Base-by-base conservation (phyloP, 2,888 invertebrate species). In the Sarcophaga variegata region DNA sequence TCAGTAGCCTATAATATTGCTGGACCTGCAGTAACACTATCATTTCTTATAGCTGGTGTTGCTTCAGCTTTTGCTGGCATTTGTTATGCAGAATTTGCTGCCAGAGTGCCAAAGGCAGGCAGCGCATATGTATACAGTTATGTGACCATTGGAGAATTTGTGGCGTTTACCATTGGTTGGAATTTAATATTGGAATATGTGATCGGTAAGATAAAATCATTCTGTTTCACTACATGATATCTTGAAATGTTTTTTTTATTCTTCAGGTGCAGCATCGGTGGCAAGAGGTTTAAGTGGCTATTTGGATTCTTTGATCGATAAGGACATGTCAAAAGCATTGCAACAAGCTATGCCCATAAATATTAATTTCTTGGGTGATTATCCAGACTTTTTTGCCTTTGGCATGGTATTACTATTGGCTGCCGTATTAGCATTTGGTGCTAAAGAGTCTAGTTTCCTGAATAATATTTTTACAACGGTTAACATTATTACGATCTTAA, bases 401-500 rank as follows among this genome's bases (percentile, higher is more conserved):
- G 93, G 93, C 10, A 94, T 96, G 89, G 95, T 97, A 0, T 89
- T 96, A 72, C 88, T 96, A 8, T 91, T 96, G 70, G 94, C 95
- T 93, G 95, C 94, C 4, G 90, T 97, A 1, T 94, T 97, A 66
- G 95, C 96, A 1, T 93, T 96, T 81, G 97, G 97, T 1, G 97
- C 97, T 45, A 96, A 95, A 90, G 97, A 97, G 93, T 97, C 97
- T 0, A 97, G 98, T 4, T 95, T 96, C 76, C 94, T 99, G 86
- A 99, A 99, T 94, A 99, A 98, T 92, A 94, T 98, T 67, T 99
- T 99, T 92, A 99, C 99, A 0, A 94, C 95, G 0, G 94, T 99
- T 20, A 99, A 99, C 94, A 93, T 99, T 88, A 89, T 95, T 0
- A 98, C 98, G 0, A 97, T 99, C 54, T 89, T 95, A 10, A 96